Base-by-base conservation (phyloP, 2,888 invertebrate genomes). In the Euproctis similis region DNA sequence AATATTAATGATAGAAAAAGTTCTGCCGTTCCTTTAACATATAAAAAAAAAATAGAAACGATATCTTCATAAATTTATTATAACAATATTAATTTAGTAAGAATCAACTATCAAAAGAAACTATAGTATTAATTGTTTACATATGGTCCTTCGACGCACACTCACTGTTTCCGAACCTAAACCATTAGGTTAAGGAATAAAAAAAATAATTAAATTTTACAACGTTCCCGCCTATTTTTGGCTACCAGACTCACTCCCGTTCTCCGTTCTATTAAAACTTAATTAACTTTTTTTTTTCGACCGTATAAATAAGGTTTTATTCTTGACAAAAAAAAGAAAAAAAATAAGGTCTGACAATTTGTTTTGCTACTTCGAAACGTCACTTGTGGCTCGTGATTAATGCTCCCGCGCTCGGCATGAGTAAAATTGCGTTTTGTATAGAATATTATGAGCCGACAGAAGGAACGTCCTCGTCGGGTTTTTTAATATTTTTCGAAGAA, bases 191-290 rank as follows among this genome's bases (percentile, higher is more conserved):
- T 33, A 31, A n/a, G n/a, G n/a, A n/a, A n/a, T n/a, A n/a, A 59
- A 61, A 69, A 72, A 78, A 80, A 74, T 82, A 80, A 82, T 82
- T 80, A 80, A 72, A 76, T 76, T 78, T 84, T 77, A 81, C 77
- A 81, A 75, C 74, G 66, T 50, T 82, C 60, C 82, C 84, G 82
- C 84, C 84, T 82, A 84, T 84, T 84, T 84, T 82, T 80, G 74
- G 82, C 84, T 84, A 84, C 84, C 81, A 80, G 60, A 64, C 66
- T 67, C 73, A 82, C 82, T 82, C 78, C 82, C 60, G 84, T 82
- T 73, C 52, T 63, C 64, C 76, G 82, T 84, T n/a, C 82, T 78
- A 84, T 84, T 84, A 84, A 82, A 81, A 81, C 82, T 82, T 84
- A 84, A 84, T 84, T 84, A 84, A 77, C 78, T 81, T 81, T 78